A percentile compares a stretch with the other conserved stretches of the same genome.
Conservation (phyloP, 2,888 invertebrate species). For the Watsonalla cultraria region DNA sequence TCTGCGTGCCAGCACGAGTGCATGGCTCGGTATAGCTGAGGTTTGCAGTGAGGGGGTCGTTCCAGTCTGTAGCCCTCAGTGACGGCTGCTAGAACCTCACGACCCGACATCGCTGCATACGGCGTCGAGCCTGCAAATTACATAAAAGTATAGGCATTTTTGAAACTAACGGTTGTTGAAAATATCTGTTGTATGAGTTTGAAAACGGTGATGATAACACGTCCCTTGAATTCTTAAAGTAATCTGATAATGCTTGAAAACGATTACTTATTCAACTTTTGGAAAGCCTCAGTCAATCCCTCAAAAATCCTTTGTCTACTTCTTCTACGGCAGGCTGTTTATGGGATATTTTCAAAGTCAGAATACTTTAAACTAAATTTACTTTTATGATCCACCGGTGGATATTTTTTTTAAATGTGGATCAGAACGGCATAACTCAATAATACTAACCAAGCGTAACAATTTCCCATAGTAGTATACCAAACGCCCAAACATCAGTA, state of each 20-base stretch:
- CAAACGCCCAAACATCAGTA: conserved; percentile 93
- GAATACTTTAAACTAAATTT: no score
- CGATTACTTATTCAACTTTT: background rate
- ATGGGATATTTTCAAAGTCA: no score
- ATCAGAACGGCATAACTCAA: no score
- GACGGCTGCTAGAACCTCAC: conserved; percentile 89
- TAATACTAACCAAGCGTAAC: conserved; percentile 84
- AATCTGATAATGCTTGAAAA: background rate
- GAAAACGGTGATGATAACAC: no score
- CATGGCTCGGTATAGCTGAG: conserved; percentile 73
- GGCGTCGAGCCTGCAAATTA: conserved; percentile 85
- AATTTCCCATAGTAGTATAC: conserved; percentile 92
- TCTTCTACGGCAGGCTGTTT: no score
- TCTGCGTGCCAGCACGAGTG: conserved; percentile 82
- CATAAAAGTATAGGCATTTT: no score
- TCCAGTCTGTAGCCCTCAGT: conserved; percentile 88
- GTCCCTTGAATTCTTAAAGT: no score
- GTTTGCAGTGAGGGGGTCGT: conserved; percentile 87
- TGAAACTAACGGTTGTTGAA: no score
- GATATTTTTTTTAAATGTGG: no score
- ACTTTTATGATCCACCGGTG: no score
- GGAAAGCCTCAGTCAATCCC: background rate
- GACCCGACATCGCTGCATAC: conserved; percentile 90
- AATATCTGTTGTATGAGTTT: no score
- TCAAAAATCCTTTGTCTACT: no score